Evolutionary conservation across 2,113 vertebrate species (phyloP), one percentile per base, ranked within the genome.

Genomic region (Trochalopteron elliotii): DNA sequence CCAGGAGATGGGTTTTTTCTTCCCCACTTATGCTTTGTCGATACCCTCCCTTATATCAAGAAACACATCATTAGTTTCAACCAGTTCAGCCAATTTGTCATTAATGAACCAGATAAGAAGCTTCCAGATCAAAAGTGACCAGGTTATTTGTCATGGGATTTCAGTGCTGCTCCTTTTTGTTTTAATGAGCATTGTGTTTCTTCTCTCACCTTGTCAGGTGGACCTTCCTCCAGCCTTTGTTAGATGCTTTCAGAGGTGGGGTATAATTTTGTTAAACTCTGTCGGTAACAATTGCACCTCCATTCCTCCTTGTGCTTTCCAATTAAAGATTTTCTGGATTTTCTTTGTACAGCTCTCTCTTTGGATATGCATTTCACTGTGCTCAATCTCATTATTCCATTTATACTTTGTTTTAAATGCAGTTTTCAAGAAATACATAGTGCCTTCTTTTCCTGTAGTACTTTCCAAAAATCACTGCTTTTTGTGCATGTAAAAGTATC

Each of bases 321-420:
- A 21, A 75, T 90, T 30, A 80, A 92, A 72, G 25, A 70, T 65
- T 83, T 90, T 72, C 55, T 33, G 60, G 27, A 42, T 94, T 86
- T 88, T 77, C 45, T 80, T 89, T 80, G 33, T 67, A 7, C 68
- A 83, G 20, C 53, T 33, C 33, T 82, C n/a, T 87, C 33, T 88
- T 74, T 61, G 55, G 55, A 50, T 39, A 33, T 30, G 31, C 3
- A 19, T 27, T 83, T 88, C 16, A 11, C 39, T 77, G 45, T 72
- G 8, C 55, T 90, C 74, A 59, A 35, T 86, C 68, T 80, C 60
- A 20, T 90, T 70, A 69, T 83, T 93, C 31, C 42, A 20, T 65
- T 86, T 55, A 52, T 70, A 70, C 21, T 93, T 80, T 21, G 22
- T 7, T 92, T 88, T 90, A 63, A 92, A 90, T 93, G 59, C 64